Evolutionary conservation across 2,888 invertebrate genomes (phyloP).

Genomic region (Cryptophagus acutangulus): DNA sequence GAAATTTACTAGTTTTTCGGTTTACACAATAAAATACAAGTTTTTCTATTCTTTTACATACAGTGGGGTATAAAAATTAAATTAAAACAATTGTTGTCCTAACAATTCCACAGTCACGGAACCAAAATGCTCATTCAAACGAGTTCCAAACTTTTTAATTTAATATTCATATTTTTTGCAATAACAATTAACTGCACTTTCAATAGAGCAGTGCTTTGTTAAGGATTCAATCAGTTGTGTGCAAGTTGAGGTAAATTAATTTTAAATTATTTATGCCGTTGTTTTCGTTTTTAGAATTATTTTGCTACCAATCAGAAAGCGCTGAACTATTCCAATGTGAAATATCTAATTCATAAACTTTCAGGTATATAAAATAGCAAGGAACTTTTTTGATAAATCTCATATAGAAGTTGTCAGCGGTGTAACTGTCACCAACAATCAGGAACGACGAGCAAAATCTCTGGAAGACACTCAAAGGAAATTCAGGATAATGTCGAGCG

Average conservation of each 20-base stretch:
- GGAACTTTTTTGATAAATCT: slow-evolving; percentile 56
- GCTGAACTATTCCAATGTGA: too few relatives aligned
- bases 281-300: too few relatives aligned
- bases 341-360: too few relatives aligned
- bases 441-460: slow-evolving; percentile 8
- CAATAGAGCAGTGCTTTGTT: slow-evolving; percentile 56
- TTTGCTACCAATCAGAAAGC: too few relatives aligned
- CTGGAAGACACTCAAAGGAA: slow-evolving; percentile 33
- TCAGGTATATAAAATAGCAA: slow-evolving; percentile 55
- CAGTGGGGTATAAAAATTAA: neutral
- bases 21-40: too few relatives aligned
- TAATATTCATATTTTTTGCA: slow-evolving; percentile 38
- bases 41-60: too few relatives aligned
- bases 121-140: too few relatives aligned
- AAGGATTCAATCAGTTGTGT: slow-evolving; percentile 62
- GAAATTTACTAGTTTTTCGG: too few relatives aligned
- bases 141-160: too few relatives aligned
- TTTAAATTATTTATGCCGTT: too few relatives aligned
- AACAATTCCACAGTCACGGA: neutral
- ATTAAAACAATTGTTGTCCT: neutral
- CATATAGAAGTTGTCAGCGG: slow-evolving; percentile 50
- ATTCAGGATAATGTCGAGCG: slow-evolving; percentile 50
- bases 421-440: slow-evolving; percentile 1
- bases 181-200: too few relatives aligned
- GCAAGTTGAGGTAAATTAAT: slow-evolving; percentile 50